Conservation (phyloP, 2,113 vertebrate genomes). For the Myotis lucifugus region DNA sequence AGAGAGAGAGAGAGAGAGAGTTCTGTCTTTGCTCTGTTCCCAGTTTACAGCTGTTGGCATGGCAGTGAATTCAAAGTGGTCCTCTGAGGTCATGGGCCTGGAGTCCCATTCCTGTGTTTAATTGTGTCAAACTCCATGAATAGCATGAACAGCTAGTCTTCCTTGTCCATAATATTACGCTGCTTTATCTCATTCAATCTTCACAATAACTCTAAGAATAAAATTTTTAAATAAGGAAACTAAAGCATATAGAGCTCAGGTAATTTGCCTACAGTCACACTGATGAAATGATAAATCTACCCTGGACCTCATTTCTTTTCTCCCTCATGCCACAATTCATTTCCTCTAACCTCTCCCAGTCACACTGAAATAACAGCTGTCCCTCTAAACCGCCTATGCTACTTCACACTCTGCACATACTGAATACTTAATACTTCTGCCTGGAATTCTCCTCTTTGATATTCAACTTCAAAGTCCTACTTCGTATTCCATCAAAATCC, state of each 20-base stretch:
- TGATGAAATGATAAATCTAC: not conserved
- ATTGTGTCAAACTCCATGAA: not conserved
- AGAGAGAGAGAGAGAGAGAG: no score
- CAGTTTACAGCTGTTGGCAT: not conserved
- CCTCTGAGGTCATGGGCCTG: not conserved
- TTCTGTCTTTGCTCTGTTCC: not conserved
- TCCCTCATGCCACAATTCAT: not conserved
- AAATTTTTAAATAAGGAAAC: constrained; percentile 19
- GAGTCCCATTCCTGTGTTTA: not conserved
- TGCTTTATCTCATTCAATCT: not conserved
- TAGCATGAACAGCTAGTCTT: not conserved
- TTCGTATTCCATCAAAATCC: not conserved
- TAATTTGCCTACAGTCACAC: not conserved
- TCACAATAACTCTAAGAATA: not conserved
- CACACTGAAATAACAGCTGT: not conserved
- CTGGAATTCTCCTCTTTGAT: not conserved
- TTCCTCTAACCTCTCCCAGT: not conserved
- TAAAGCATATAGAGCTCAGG: not conserved
- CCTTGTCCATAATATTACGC: not conserved
- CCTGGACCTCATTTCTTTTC: not conserved
- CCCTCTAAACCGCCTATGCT: not conserved
- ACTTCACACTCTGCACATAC: not conserved
- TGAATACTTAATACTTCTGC: not conserved
- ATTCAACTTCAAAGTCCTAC: not conserved
- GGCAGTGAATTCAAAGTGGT: not conserved